phyloP scores from a whole-genome alignment of 2,888 invertebrate species.

The Hololepta plana region DNA sequence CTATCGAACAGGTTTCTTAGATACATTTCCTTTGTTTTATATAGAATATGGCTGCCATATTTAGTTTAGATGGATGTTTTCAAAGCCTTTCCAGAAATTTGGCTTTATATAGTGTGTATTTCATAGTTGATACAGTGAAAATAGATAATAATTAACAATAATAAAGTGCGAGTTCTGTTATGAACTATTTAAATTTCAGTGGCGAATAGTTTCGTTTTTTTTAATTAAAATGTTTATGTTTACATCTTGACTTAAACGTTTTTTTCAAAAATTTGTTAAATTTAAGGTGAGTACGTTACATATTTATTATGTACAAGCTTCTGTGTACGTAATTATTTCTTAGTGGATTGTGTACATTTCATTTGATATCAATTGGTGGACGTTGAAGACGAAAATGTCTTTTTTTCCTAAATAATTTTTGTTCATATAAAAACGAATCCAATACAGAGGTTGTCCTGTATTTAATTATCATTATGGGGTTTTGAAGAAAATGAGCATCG shows the following conservation, averaged over 20 bases:
- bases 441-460: too few species aligned
- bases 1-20: constrained; percentile 27
- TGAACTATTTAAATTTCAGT: constrained; percentile 24
- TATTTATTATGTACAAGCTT: constrained; percentile 4
- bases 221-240: constrained; percentile 45
- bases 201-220: constrained; percentile 23
- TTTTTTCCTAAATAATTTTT: too few species aligned
- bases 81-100: constrained; percentile 30
- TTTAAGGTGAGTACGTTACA: constrained; percentile 28
- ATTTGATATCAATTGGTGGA: too few species aligned
- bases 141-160: constrained; percentile 23
- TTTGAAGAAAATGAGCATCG: too few species aligned
- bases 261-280: constrained; percentile 41
- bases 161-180: constrained; percentile 27
- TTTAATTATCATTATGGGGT: too few species aligned
- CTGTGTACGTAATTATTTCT: constrained; percentile 3
- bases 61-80: constrained; percentile 69
- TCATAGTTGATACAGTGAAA: constrained; percentile 21
- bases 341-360: too few species aligned
- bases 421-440: too few species aligned
- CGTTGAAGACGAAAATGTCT: too few species aligned
- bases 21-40: constrained; percentile 51
- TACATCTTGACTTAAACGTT: constrained; percentile 53
- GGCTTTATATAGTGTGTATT: constrained; percentile 22
- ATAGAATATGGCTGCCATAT: constrained; percentile 75